Percentiles rank a stretch among this genome's conserved stretches.
Evolutionary conservation across 2,113 vertebrate genomes (phyloP).

Genomic region (Hemicordylus capensis): DNA sequence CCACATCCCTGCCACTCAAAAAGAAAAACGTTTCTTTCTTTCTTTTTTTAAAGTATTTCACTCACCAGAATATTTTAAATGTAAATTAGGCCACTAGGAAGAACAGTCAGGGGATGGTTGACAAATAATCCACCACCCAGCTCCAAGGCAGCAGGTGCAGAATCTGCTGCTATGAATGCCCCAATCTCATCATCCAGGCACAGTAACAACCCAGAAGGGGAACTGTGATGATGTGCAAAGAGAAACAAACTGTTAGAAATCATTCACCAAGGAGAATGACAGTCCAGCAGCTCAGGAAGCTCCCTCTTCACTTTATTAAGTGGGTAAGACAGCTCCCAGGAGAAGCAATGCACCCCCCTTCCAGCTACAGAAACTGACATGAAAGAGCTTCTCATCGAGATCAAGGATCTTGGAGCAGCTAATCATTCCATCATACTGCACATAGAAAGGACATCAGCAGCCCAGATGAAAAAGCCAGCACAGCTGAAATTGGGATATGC

Average conservation of each 20-base stretch:
- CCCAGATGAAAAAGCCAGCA: not conserved
- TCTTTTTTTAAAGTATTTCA: not conserved
- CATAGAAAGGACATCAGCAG: not conserved
- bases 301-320: not conserved
- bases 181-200: not conserved
- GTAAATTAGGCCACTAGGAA: not conserved
- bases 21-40: too few relatives aligned
- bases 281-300: not conserved
- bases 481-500: not conserved
- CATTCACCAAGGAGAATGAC: not conserved
- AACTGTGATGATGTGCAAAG: not conserved
- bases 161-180: not conserved
- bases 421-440: not conserved
- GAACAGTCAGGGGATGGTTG: not conserved
- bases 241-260: not conserved
- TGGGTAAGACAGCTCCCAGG: not conserved
- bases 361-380: not conserved
- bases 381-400: not conserved
- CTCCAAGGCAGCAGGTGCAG: not conserved
- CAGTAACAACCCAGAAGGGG: not conserved
- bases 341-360: not conserved
- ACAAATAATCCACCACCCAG: not conserved
- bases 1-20: rapidly evolving
- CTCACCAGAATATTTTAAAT: conserved; percentile 2
- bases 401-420: not conserved